Percentiles rank a stretch among this genome's conserved stretches.
phyloP scores from a whole-genome alignment of 2,888 invertebrate species.

The Drosophila anomalipes region DNA sequence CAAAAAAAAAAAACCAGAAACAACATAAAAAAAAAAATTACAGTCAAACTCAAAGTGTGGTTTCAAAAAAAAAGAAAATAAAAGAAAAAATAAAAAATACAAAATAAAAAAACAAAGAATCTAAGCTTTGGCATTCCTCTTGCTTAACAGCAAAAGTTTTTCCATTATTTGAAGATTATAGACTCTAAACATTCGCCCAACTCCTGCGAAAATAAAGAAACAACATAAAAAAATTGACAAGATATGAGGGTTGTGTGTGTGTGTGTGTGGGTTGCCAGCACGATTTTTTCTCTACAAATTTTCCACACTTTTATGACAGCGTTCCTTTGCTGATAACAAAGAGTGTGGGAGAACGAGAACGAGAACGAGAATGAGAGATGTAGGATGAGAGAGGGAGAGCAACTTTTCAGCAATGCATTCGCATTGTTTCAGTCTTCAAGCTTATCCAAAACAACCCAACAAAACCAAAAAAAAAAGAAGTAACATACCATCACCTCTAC shows the following conservation, averaged over 20 bases:
- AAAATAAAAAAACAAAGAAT: constrained; percentile 53
- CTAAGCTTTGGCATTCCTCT: constrained; percentile 80
- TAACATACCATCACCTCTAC: constrained; percentile 7
- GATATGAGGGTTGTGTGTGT: constrained; percentile 57
- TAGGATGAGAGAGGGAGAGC: not conserved
- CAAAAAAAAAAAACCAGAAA: constrained; percentile 36
- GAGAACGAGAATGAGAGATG: not conserved
- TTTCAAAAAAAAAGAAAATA: constrained; percentile 33
- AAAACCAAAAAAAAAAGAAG: not conserved
- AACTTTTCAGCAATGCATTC: constrained; percentile 72
- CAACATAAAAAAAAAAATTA: constrained; percentile 21
- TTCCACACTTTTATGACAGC: constrained; percentile 82
- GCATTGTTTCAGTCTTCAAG: constrained; percentile 58
- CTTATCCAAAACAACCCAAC: not conserved
- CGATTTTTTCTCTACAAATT: constrained; percentile 65
- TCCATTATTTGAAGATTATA: constrained; percentile 84
- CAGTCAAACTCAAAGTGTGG: constrained; percentile 59
- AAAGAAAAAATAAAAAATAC: constrained; percentile 22
- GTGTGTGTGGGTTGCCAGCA: constrained; percentile 59
- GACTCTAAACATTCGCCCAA: constrained; percentile 78
- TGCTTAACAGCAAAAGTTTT: constrained; percentile 83
- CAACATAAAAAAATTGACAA: constrained; percentile 47
- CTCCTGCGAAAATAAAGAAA: constrained; percentile 11
- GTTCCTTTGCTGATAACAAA: constrained; percentile 51
- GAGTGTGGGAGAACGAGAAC: not conserved